These are phyloP conservation scores for Drosophila merina DNA, from an alignment of 2,888 invertebrate genomes.

Conservation along the genomic window DNA sequence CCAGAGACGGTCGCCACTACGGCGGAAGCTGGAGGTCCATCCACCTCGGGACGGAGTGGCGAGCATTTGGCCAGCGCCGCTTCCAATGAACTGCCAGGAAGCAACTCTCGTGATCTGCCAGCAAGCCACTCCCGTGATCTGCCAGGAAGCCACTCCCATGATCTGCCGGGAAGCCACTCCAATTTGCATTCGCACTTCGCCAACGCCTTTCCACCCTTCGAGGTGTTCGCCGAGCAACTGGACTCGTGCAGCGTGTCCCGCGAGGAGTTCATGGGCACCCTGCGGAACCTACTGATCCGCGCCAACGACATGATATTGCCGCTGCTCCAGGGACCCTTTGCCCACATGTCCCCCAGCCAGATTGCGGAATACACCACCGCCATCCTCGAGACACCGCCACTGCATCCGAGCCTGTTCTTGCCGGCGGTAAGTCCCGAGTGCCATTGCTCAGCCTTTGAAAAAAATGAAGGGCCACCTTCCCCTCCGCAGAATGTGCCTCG, in stretches of 20 bases:
- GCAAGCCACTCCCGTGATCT: too few relatives aligned
- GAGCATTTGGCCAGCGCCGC: neutral
- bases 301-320: slow-evolving; percentile 60
- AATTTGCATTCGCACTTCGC: neutral
- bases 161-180: neutral
- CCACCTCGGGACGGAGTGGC: neutral
- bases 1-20: neutral
- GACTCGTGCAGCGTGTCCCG: slow-evolving; percentile 30
- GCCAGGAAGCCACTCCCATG: neutral
- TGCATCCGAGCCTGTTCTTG: slow-evolving; percentile 64
- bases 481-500: slow-evolving; percentile 27
- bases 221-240: slow-evolving; percentile 49
- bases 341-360: slow-evolving; percentile 50
- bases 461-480: neutral
- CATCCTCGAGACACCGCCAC: slow-evolving; percentile 44
- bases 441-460: too few relatives aligned
- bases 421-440: slow-evolving; percentile 37
- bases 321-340: slow-evolving; percentile 48
- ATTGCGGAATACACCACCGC: slow-evolving; percentile 58
- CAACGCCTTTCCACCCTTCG: slow-evolving; percentile 32
- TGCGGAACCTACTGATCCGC: slow-evolving; percentile 58
- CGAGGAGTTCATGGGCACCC: slow-evolving; percentile 57
- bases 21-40: neutral
- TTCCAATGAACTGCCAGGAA: neutral
- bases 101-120: too few relatives aligned